Percentiles rank a stretch among this genome's conserved stretches.
Conservation (phyloP, 92 coral and sea anemone genomes). For the Plumapathes pennacea region DNA sequence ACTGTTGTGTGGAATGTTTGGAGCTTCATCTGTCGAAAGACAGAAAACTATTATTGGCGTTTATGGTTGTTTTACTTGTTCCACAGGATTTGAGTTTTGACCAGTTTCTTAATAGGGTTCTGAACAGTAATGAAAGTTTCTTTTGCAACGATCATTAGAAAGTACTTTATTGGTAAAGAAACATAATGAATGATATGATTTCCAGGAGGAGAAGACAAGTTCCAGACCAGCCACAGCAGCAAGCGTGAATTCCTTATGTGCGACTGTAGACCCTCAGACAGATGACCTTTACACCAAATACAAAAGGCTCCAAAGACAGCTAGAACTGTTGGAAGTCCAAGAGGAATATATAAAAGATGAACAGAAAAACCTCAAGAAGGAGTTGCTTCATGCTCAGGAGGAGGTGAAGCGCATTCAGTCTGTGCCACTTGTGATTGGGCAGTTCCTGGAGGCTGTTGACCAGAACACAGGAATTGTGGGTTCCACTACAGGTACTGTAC, state of each 20-base stretch:
- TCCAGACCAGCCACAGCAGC: constrained; percentile 66
- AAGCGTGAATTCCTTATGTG: constrained; percentile 59
- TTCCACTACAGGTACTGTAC: constrained; percentile 85
- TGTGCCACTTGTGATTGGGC: constrained; percentile 98
- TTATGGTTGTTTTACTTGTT: too few species aligned
- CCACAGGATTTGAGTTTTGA: too few species aligned
- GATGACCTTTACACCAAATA: constrained; percentile 93
- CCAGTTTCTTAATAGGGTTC: too few species aligned
- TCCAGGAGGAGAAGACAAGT: too few species aligned
- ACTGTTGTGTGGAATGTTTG: too few species aligned
- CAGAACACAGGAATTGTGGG: constrained; percentile 99
- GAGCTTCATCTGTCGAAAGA: too few species aligned
- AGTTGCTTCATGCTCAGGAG: constrained; percentile 95
- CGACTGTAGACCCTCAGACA: constrained; percentile 73
- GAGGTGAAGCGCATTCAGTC: constrained; percentile 99
- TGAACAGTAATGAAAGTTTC: too few species aligned
- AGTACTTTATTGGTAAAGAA: too few species aligned
- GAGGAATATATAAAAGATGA: constrained; percentile 99
- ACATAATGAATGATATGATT: too few species aligned
- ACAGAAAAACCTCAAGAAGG: constrained; percentile 96
- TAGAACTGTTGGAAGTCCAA: constrained; percentile 95
- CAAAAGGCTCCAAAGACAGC: constrained; percentile 93
- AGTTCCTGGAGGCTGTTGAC: constrained; percentile 97
- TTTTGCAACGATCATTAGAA: too few species aligned
- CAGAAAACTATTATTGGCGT: too few species aligned